Conservation (phyloP, 2,113 vertebrate genomes). For the Mellivora capensis region DNA sequence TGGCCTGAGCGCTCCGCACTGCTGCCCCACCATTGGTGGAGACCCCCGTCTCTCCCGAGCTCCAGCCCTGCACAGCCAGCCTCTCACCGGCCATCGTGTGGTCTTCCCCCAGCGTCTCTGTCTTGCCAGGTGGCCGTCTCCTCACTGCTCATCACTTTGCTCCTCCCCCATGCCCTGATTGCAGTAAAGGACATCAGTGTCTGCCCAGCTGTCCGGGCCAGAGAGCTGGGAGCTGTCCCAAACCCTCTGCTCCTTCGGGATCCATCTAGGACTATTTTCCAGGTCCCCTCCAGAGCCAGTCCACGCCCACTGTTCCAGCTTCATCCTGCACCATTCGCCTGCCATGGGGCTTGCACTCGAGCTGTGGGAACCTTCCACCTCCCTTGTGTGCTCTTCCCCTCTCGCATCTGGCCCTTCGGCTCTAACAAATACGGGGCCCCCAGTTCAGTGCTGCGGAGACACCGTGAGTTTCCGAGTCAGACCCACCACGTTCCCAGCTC, state of each 20-base stretch:
- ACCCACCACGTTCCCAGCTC: neutral
- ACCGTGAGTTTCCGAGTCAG: neutral
- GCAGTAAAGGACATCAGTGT: neutral
- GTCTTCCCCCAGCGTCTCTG: neutral
- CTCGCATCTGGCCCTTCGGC: too few species aligned
- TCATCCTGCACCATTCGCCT: too few species aligned
- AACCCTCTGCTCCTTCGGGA: neutral
- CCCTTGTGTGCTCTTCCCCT: too few species aligned
- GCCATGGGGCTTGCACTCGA: too few species aligned
- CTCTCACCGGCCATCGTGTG: accelerated
- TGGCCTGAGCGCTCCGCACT: neutral
- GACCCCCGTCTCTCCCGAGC: neutral
- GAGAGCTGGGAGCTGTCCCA: too few species aligned
- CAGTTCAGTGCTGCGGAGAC: neutral
- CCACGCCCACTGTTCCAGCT: too few species aligned
- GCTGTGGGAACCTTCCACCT: too few species aligned
- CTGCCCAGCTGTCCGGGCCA: neutral
- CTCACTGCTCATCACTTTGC: neutral
- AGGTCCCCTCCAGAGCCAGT: neutral
- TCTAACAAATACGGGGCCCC: too few species aligned
- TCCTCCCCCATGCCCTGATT: neutral
- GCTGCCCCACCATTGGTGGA: accelerated
- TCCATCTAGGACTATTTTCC: neutral
- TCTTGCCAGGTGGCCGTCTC: neutral
- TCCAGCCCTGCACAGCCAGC: neutral